A percentile compares a stretch with the other conserved stretches of the same genome.
These are phyloP conservation scores for Ceratina calcarata DNA, from an alignment of 1,140 invertebrate genomes.

Conservation along the genomic window DNA sequence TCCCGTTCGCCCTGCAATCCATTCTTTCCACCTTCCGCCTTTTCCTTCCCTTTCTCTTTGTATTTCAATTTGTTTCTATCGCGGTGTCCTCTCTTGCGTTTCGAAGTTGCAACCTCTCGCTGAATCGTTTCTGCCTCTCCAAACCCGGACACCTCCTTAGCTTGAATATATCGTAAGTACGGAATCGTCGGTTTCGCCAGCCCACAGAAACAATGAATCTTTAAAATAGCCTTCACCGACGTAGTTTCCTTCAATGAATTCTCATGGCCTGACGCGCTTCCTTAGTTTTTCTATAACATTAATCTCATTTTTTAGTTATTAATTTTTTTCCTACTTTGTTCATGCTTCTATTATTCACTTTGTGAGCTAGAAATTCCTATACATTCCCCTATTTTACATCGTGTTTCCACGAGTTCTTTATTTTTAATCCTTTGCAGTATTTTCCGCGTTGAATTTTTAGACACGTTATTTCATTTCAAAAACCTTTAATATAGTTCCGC, in stretches of 20 bases:
- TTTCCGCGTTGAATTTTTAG: too few relatives aligned
- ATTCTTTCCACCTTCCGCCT: background rate
- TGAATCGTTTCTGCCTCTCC: background rate
- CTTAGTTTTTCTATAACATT: too few relatives aligned
- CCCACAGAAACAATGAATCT: background rate
- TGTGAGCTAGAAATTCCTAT: too few relatives aligned
- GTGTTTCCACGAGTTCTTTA: too few relatives aligned
- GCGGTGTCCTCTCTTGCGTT: background rate
- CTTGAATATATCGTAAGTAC: background rate
- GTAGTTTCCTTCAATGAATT: too few relatives aligned
- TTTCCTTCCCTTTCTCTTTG: background rate
- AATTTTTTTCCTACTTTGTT: too few relatives aligned
- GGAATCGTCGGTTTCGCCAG: background rate
- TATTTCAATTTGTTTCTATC: background rate
- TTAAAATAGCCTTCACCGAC: background rate
- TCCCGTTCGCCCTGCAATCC: constrained; percentile 5
- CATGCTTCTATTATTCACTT: too few relatives aligned
- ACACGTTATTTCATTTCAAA: background rate
- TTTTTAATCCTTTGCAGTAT: too few relatives aligned
- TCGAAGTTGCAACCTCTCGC: background rate
- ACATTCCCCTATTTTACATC: too few relatives aligned
- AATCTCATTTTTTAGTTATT: too few relatives aligned
- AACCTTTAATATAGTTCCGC: background rate
- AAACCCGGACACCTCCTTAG: background rate
- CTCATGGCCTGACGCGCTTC: too few relatives aligned